phyloP scores from a whole-genome alignment of 2,888 invertebrate genomes.

The Sericinus montela region DNA sequence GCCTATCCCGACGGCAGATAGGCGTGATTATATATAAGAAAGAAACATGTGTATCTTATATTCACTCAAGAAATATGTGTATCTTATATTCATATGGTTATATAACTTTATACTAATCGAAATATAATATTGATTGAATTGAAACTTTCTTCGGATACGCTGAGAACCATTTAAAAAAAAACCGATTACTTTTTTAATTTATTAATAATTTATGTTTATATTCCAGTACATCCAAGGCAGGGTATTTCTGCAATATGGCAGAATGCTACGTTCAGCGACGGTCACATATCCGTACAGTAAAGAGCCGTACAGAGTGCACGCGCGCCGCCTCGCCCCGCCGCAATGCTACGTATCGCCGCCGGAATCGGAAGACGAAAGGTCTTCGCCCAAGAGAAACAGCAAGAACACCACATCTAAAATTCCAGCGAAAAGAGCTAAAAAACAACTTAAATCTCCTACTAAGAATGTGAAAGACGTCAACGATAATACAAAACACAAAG shows the following conservation, averaged over 20 bases:
- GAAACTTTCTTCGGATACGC: too few relatives aligned
- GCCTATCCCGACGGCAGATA: too few relatives aligned
- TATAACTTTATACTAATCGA: too few relatives aligned
- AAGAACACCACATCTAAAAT: conserved; percentile 42
- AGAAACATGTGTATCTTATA: too few relatives aligned
- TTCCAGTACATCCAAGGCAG: conserved; percentile 88
- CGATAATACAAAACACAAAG: conserved; percentile 62
- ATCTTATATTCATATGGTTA: too few relatives aligned
- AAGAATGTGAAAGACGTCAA: conserved; percentile 63
- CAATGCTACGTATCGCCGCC: conserved; percentile 50
- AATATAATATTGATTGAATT: too few relatives aligned
- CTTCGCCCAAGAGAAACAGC: conserved; percentile 50
- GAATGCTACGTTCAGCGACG: conserved; percentile 83
- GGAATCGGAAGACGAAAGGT: conserved; percentile 57
- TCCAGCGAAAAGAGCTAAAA: conserved; percentile 54
- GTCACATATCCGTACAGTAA: conserved; percentile 75
- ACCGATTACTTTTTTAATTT: too few relatives aligned
- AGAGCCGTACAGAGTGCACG: conserved; percentile 65
- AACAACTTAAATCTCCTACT: conserved; percentile 63
- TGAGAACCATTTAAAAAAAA: too few relatives aligned
- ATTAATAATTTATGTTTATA: conserved; percentile 25
- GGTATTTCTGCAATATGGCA: conserved; percentile 85
- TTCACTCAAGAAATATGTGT: too few relatives aligned
- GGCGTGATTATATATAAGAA: too few relatives aligned
- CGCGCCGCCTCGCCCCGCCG: conserved; percentile 53